Evolutionary conservation across 1,140 invertebrate genomes (phyloP).

Genomic region (Laodelphax striatellus): DNA sequence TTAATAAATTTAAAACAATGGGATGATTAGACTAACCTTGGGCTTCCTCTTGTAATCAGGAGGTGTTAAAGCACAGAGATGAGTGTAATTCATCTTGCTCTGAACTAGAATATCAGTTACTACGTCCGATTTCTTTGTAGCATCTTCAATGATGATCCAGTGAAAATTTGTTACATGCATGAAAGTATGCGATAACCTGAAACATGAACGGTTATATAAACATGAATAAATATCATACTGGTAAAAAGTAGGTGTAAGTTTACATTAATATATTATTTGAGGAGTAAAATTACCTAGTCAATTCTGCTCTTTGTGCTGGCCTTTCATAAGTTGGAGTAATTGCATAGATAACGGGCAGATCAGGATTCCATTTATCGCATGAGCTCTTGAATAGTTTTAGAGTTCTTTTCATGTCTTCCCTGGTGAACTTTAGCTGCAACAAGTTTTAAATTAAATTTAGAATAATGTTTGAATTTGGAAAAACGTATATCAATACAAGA

Average conservation of each 20-base stretch:
- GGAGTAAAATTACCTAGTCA: slow-evolving; percentile 52
- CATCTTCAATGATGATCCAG: slow-evolving; percentile 93
- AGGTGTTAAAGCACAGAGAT: slow-evolving; percentile 58
- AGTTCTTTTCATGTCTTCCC: slow-evolving; percentile 17
- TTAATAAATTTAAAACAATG: no score
- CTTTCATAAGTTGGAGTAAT: slow-evolving; percentile 88
- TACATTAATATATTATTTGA: no score
- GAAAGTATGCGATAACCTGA: slow-evolving; percentile 78
- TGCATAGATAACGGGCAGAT: slow-evolving; percentile 57
- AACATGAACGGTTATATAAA: no score
- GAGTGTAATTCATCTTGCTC: slow-evolving; percentile 61
- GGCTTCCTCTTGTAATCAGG: slow-evolving; percentile 36
- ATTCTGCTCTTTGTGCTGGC: slow-evolving; percentile 87
- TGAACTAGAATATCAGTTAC: slow-evolving; percentile 70
- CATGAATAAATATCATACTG: no score
- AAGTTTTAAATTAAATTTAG: neutral
- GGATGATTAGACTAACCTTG: slow-evolving; percentile 21
- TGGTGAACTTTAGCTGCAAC: slow-evolving; percentile 20
- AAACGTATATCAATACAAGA: neutral
- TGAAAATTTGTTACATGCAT: slow-evolving; percentile 80
- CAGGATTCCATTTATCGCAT: slow-evolving; percentile 23
- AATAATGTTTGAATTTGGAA: neutral
- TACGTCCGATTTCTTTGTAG: slow-evolving; percentile 56
- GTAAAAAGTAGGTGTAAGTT: no score
- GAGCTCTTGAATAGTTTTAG: slow-evolving; percentile 14